phyloP scores from a whole-genome alignment of 1,140 invertebrate genomes.

The Drosophila eugracilis region DNA sequence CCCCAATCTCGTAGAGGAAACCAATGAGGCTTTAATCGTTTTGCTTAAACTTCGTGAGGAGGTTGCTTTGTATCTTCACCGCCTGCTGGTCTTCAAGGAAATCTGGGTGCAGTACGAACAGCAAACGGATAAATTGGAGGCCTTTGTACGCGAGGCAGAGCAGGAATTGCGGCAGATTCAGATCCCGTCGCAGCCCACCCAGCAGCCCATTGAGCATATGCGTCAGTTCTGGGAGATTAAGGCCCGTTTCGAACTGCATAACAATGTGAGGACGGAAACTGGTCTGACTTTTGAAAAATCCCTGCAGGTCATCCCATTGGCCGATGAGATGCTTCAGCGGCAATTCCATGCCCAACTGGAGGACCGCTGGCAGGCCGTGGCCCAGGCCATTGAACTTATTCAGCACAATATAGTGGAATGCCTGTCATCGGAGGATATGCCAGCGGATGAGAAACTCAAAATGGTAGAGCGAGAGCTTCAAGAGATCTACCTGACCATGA shows the following conservation, averaged over 20 bases:
- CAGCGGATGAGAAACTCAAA: constrained; percentile 89
- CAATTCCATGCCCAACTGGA: constrained; percentile 91
- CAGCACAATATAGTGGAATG: constrained; percentile 88
- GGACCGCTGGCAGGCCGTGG: constrained; percentile 90
- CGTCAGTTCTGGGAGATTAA: constrained; percentile 94
- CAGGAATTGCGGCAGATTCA: constrained; percentile 87
- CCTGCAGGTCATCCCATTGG: constrained; percentile 90
- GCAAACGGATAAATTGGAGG: constrained; percentile 89
- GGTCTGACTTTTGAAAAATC: constrained; percentile 90
- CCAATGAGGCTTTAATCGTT: constrained; percentile 89
- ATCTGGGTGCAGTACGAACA: constrained; percentile 90
- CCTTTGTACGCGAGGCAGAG: constrained; percentile 90
- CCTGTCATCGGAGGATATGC: constrained; percentile 89
- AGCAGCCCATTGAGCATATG: constrained; percentile 89
- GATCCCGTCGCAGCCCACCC: constrained; percentile 85
- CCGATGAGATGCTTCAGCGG: constrained; percentile 92
- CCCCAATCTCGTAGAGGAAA: constrained; percentile 89
- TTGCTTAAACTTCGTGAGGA: constrained; percentile 90
- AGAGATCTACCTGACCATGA: constrained; percentile 88
- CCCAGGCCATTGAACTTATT: constrained; percentile 87
- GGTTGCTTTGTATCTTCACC: constrained; percentile 89
- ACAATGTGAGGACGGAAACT: constrained; percentile 90
- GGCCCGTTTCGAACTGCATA: constrained; percentile 94
- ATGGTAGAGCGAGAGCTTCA: constrained; percentile 90
- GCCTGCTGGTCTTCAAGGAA: constrained; percentile 90